Conservation (phyloP, 2,888 invertebrate genomes). For the Sinhomidia bicolor region DNA sequence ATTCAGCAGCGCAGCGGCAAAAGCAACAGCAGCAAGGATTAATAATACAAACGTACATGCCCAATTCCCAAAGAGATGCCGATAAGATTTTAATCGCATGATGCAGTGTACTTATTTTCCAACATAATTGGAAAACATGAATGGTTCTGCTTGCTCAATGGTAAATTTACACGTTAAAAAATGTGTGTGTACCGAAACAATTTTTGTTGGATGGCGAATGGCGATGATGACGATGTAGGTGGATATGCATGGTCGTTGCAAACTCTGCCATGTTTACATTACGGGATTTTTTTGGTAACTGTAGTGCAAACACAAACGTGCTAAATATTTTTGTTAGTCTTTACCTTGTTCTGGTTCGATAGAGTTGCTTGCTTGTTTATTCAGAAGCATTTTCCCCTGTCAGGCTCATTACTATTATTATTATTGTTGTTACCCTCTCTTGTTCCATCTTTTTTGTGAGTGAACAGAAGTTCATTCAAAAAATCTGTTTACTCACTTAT, state of each 20-base stretch:
- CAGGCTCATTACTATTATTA: too few relatives aligned
- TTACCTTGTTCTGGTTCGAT: conserved; percentile 22
- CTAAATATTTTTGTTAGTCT: conserved; percentile 36
- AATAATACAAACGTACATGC: too few relatives aligned
- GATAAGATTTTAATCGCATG: conserved; percentile 57
- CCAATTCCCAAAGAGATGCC: conserved; percentile 36
- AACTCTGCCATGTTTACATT: conserved; percentile 21
- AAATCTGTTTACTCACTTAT: too few relatives aligned
- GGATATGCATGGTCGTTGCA: not conserved
- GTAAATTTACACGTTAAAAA: too few relatives aligned
- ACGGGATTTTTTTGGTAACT: conserved; percentile 45
- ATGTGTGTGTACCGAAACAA: too few relatives aligned
- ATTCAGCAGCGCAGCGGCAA: not conserved
- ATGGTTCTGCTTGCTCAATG: too few relatives aligned
- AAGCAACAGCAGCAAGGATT: too few relatives aligned
- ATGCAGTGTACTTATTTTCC: not conserved
- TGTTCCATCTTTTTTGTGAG: not conserved
- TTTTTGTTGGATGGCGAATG: too few relatives aligned
- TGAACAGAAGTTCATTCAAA: conserved; percentile 4
- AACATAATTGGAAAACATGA: not conserved
- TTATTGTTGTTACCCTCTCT: not conserved
- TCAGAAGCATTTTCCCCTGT: not conserved
- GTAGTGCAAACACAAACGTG: conserved; percentile 41
- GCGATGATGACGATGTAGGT: too few relatives aligned
- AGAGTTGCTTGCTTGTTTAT: conserved; percentile 17